phyloP scores from a whole-genome alignment of 2,113 vertebrate species.

The Tiliqua scincoides region DNA sequence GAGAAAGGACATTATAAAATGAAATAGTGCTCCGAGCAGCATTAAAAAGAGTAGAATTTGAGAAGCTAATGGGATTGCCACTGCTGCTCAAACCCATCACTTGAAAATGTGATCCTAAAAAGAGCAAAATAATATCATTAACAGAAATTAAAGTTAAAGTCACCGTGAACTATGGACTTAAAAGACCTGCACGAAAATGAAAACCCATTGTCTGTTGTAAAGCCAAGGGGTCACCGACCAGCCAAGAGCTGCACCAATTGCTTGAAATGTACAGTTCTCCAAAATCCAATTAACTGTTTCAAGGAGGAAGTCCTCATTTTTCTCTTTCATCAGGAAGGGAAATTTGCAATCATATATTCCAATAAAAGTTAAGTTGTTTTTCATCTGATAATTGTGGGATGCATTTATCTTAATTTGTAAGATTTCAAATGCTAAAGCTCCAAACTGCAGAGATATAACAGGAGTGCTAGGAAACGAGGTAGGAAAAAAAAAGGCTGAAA shows the following conservation, averaged over 20 bases:
- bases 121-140: slow-evolving; percentile 72
- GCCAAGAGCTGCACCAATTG: slow-evolving; percentile 61
- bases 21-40: slow-evolving; percentile 33
- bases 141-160: slow-evolving; percentile 74
- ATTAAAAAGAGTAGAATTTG: slow-evolving; percentile 47
- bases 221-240: slow-evolving; percentile 76
- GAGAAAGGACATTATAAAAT: slow-evolving; percentile 55
- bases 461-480: slow-evolving; percentile 79
- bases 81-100: slow-evolving; percentile 65
- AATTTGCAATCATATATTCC: slow-evolving; percentile 78
- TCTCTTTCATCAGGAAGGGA: slow-evolving; percentile 75
- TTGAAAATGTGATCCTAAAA: slow-evolving; percentile 67
- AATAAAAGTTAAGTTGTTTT: slow-evolving; percentile 82
- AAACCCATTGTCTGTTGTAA: slow-evolving; percentile 73
- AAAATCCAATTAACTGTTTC: slow-evolving; percentile 84
- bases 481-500: slow-evolving; percentile 80
- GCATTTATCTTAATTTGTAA: slow-evolving; percentile 84
- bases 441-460: slow-evolving; percentile 80
- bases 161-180: slow-evolving; percentile 70
- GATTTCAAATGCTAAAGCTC: slow-evolving; percentile 80
- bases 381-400: slow-evolving; percentile 84
- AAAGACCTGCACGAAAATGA: slow-evolving; percentile 70
- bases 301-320: slow-evolving; percentile 72
- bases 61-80: slow-evolving; percentile 69
- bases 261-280: slow-evolving; percentile 71